Evolutionary conservation across 2,888 invertebrate species (phyloP), one percentile per base, ranked within the genome.

Genomic region (Aphidoletes aphidimyza): DNA sequence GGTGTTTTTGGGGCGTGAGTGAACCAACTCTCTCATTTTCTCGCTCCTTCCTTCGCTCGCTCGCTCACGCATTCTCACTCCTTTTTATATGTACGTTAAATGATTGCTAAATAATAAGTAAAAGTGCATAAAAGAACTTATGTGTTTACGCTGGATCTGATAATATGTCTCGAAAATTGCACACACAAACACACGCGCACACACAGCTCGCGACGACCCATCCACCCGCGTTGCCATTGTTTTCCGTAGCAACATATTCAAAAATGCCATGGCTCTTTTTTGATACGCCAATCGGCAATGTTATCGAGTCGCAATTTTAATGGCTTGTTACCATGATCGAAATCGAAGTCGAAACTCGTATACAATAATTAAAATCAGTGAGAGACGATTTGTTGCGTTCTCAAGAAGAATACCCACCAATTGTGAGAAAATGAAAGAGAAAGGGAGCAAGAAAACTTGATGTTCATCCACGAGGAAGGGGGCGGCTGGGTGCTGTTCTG

Each of bases 91-190:
- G 34, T 69, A 81, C 9, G 81, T 5, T 69, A n/a, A 69, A 69
- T 69, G 69, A 69, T 69, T 69, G 69, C 30, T 69, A 69, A 69
- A 69, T 69, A 69, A 69, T 69, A 30, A 69, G 69, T 30, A 69
- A 69, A 69, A 30, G 69, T 69, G 34, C 69, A 69, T 30, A 69
- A 69, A 30, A 69, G 69, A 69, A 69, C 34, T 69, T 69, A 69
- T 69, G 30, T 69, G 69, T 14, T 69, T 14, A 14, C n/a, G 34
- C 9, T 69, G 14, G 8, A 30, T 30, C 34, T 69, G 69, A 69
- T 69, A 30, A 30, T n/a, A 30, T 34, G 69, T 2, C 34, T 30
- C 14, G 11, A 14, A 30, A 69, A 30, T 1, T 14, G 69, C 69
- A n/a, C 14, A 69, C 26, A 14, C 30, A 34, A 54, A 11, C 69